phyloP scores from a whole-genome alignment of 1,140 invertebrate genomes.

The Sogatella furcifera region DNA sequence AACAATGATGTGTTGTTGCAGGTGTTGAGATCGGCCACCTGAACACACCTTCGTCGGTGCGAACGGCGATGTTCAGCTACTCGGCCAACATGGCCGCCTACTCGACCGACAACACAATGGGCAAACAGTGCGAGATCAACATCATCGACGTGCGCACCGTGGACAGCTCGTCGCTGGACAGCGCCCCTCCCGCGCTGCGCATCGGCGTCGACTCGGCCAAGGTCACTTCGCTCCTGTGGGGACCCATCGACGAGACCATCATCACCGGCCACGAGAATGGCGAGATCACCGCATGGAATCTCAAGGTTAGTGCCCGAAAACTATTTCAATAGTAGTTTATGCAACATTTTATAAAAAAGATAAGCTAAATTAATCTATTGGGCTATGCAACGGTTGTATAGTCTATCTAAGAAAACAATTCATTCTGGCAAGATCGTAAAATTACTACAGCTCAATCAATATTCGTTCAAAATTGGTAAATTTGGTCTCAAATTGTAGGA shows the following conservation, averaged over 20 bases:
- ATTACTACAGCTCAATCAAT: no score
- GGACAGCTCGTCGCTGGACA: slow-evolving; percentile 34
- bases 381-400: no score
- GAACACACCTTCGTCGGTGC: slow-evolving; percentile 74
- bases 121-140: slow-evolving; percentile 74
- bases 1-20: no score
- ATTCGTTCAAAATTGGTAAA: no score
- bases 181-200: slow-evolving; percentile 15
- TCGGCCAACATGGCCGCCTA: slow-evolving; percentile 86
- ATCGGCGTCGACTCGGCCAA: slow-evolving; percentile 40
- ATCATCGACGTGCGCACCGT: slow-evolving; percentile 69
- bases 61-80: slow-evolving; percentile 86
- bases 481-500: no score
- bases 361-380: no score
- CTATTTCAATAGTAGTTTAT: no score
- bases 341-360: no score
- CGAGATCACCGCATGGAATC: slow-evolving; percentile 82
- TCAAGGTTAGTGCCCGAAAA: slow-evolving; percentile 58
- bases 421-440: no score
- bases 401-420: no score
- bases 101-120: slow-evolving; percentile 86
- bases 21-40: slow-evolving; percentile 66
- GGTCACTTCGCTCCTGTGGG: slow-evolving; percentile 88
- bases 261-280: slow-evolving; percentile 94
- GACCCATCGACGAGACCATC: slow-evolving; percentile 78